A percentile compares a stretch with the other conserved stretches of the same genome.
Evolutionary conservation across 2,113 vertebrate species (phyloP).

Genomic region (Callipepla californica): DNA sequence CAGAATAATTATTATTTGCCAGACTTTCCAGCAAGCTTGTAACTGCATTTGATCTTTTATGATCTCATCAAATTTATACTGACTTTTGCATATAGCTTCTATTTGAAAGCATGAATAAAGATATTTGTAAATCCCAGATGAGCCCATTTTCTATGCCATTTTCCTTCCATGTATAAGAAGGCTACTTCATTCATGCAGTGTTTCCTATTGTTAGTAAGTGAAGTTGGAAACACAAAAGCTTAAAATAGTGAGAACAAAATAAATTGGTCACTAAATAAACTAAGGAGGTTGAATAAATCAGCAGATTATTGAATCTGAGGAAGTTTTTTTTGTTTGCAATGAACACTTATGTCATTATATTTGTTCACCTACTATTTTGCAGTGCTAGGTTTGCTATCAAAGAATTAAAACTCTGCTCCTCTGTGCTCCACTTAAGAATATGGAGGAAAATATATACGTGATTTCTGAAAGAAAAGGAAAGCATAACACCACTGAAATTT

Average conservation of each 20-base stretch:
- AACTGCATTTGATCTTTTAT: conserved; percentile 1
- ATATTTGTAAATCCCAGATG: conserved; percentile 14
- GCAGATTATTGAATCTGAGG: background rate
- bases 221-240: background rate
- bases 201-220: background rate
- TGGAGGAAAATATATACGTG: background rate
- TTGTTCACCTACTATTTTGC: background rate
- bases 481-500: background rate
- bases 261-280: background rate
- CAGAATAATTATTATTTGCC: conserved; percentile 27
- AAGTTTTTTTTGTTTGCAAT: background rate
- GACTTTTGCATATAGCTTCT: conserved; percentile 31
- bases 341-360: background rate
- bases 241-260: background rate
- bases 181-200: background rate
- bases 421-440: background rate
- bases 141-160: background rate
- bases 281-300: background rate
- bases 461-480: conserved; percentile 34
- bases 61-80: conserved; percentile 29
- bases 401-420: background rate
- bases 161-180: background rate
- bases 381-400: background rate
- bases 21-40: conserved; percentile 13
- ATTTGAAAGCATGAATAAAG: conserved; percentile 40